Evolutionary conservation across 2,888 invertebrate species (phyloP).

Genomic region (Torymus aiolomorphi): DNA sequence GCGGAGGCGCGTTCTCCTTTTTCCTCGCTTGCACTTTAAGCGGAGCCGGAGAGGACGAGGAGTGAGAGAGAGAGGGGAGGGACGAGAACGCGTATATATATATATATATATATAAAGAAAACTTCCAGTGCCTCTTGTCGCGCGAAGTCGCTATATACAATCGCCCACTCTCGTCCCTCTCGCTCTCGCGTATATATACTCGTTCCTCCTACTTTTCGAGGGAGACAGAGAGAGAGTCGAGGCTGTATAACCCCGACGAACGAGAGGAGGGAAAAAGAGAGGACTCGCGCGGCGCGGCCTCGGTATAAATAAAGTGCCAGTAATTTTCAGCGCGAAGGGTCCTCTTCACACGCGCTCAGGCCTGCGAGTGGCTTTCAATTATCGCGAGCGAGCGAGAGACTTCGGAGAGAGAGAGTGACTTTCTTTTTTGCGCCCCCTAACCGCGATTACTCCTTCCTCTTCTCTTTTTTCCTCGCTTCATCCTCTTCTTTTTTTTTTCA

Average conservation of each 20-base stretch:
- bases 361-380: slow-evolving; percentile 54
- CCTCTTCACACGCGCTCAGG: slow-evolving; percentile 41
- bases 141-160: slow-evolving; percentile 25
- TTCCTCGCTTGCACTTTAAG: background rate
- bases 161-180: background rate
- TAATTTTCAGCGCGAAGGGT: slow-evolving; percentile 58
- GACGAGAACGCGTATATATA: background rate
- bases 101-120: slow-evolving; percentile 25
- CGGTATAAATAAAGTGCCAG: slow-evolving; percentile 58
- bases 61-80: background rate
- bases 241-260: slow-evolving; percentile 21
- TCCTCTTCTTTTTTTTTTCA: slow-evolving; percentile 21
- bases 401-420: slow-evolving; percentile 18
- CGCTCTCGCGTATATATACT: slow-evolving; percentile 3
- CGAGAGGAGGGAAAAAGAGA: slow-evolving; percentile 32
- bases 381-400: slow-evolving; percentile 48
- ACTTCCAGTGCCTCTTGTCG: slow-evolving; percentile 45
- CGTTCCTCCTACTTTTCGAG: slow-evolving; percentile 40
- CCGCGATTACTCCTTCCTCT: slow-evolving; percentile 45
- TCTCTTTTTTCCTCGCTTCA: slow-evolving; percentile 13
- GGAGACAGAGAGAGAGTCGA: slow-evolving; percentile 1
- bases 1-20: slow-evolving; percentile 19
- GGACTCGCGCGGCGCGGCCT: slow-evolving; percentile 35
- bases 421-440: slow-evolving; percentile 28
- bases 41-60: background rate